Percentiles rank a stretch among this genome's conserved stretches.
Conservation (phyloP, 2,113 vertebrate genomes). For the Buteo buteo region DNA sequence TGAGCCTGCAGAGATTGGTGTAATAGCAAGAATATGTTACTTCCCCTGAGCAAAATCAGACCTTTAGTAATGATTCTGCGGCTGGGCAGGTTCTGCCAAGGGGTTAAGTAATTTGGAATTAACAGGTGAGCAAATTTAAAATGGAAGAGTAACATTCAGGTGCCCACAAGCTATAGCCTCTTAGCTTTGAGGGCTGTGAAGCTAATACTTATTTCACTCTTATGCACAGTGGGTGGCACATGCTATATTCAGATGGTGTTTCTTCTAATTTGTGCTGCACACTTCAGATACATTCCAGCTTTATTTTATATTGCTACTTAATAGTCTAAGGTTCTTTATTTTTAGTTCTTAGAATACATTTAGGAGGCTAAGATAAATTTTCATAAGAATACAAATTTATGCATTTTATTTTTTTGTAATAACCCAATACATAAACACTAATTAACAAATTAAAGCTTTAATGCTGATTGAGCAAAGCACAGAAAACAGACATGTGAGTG, state of each 20-base stretch:
- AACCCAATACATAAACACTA: background rate
- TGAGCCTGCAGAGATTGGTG: background rate
- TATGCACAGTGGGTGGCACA: background rate
- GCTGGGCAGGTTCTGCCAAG: background rate
- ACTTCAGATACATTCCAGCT: background rate
- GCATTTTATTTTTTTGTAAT: background rate
- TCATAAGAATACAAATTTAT: background rate
- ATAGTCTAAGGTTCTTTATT: background rate
- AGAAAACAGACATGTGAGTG: background rate
- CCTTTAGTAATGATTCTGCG: background rate
- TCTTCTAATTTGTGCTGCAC: background rate
- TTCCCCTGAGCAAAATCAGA: background rate
- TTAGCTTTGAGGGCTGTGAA: background rate
- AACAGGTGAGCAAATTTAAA: background rate
- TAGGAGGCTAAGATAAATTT: background rate
- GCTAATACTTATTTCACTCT: background rate
- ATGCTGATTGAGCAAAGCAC: background rate
- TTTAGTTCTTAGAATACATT: background rate
- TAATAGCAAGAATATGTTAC: background rate
- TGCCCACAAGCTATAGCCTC: background rate
- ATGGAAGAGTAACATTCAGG: background rate
- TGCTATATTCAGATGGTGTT: background rate
- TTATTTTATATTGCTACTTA: background rate
- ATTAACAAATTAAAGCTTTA: background rate
- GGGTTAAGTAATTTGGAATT: background rate